These are phyloP conservation scores for Myotis pilosus DNA, from an alignment of 2,797 vertebrate genomes.

Conservation along the genomic window DNA sequence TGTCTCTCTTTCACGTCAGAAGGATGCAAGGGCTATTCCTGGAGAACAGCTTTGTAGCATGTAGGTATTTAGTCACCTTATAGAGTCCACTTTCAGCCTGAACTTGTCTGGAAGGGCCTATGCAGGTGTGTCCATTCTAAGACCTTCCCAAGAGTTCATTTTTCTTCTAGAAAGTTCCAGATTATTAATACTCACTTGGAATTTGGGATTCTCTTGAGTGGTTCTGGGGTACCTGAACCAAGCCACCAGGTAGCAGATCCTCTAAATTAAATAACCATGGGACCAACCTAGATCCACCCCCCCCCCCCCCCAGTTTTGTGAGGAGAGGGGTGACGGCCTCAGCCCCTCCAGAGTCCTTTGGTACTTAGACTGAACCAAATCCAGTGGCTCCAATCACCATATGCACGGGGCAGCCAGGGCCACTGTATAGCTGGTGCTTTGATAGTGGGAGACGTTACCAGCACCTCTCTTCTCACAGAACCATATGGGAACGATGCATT, in stretches of 20 bases:
- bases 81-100: neutral
- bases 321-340: neutral
- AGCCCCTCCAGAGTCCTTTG: neutral
- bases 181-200: neutral
- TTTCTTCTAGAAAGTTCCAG: slow-evolving; percentile 33
- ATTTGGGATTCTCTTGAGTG: slow-evolving; percentile 5
- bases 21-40: neutral
- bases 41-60: neutral
- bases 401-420: neutral
- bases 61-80: neutral
- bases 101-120: neutral
- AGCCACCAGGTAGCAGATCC: neutral
- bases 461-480: neutral
- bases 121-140: neutral
- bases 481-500: neutral
- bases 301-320: neutral
- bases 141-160: neutral
- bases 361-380: neutral
- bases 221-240: neutral
- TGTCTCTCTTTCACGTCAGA: neutral
- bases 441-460: neutral
- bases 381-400: neutral
- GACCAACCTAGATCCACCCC: neutral
- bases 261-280: neutral
- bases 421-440: neutral